These are phyloP conservation scores for Cyanoramphus novaezelandiae DNA, from an alignment of 2,113 vertebrate genomes.

Conservation along the genomic window DNA sequence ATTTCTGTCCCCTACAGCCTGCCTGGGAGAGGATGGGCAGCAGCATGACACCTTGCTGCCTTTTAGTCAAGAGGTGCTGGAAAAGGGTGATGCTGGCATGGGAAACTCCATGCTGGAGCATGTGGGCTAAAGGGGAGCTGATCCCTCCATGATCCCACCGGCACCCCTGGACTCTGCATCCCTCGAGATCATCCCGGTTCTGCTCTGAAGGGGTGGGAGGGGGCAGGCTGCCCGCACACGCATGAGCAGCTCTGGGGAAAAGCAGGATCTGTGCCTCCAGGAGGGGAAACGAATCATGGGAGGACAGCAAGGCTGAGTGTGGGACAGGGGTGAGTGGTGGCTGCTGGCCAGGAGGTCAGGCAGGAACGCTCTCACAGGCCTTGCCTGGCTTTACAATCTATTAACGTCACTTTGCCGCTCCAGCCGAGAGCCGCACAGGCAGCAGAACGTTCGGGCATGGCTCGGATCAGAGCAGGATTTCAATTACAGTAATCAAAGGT, in stretches of 20 bases:
- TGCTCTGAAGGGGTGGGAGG: not conserved
- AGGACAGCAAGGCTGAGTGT: not conserved
- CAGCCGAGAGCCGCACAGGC: slow-evolving; percentile 5
- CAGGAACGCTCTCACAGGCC: slow-evolving; percentile 26
- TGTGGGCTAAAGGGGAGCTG: not conserved
- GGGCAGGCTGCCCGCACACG: not conserved
- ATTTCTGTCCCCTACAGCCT: not conserved
- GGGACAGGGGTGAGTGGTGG: not conserved
- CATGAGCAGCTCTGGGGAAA: not conserved
- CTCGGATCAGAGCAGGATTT: slow-evolving; percentile 65
- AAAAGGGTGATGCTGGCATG: not conserved
- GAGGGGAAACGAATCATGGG: not conserved
- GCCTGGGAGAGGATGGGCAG: not conserved
- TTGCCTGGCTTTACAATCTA: slow-evolving; percentile 41
- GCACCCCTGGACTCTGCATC: not conserved
- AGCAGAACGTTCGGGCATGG: not conserved
- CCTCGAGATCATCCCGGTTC: accelerated
- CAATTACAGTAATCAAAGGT: slow-evolving; percentile 66
- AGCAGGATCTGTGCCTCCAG: slow-evolving; percentile 17
- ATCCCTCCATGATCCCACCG: accelerated
- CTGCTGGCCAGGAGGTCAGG: slow-evolving; percentile 4
- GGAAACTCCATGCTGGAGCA: not conserved
- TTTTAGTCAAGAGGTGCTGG: not conserved
- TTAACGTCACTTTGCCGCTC: slow-evolving; percentile 34
- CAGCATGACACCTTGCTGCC: accelerated